phyloP scores from a whole-genome alignment of 1,140 invertebrate genomes.

The Pogonognathellus flavescens region DNA sequence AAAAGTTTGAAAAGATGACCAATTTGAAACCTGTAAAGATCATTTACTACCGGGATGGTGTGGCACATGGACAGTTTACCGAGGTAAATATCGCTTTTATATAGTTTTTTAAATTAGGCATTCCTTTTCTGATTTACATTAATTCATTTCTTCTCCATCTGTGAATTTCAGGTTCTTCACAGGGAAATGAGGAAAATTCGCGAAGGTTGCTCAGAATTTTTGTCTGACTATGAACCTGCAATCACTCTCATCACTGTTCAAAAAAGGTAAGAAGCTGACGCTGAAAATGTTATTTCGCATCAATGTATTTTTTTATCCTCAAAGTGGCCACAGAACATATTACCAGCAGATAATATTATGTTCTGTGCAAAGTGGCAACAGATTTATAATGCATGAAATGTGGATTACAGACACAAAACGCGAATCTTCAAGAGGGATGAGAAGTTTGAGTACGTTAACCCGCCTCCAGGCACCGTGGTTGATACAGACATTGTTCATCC shows the following conservation, averaged over 20 bases:
- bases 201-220: conserved; percentile 76
- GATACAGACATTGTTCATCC: conserved; percentile 87
- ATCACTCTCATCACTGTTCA: conserved; percentile 73
- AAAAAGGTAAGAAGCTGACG: conserved; percentile 69
- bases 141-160: too few species aligned
- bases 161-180: conserved; percentile 72
- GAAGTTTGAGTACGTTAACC: conserved; percentile 81
- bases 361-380: too few species aligned
- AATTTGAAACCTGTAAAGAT: conserved; percentile 68
- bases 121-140: too few species aligned
- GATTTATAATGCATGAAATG: too few species aligned
- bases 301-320: neutral
- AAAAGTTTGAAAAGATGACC: conserved; percentile 61
- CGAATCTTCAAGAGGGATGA: conserved; percentile 83
- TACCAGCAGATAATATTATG: too few species aligned
- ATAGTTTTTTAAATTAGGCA: too few species aligned
- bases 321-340: too few species aligned
- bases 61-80: conserved; percentile 71
- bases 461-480: conserved; percentile 86
- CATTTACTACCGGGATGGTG: conserved; percentile 72
- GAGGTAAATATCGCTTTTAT: too few species aligned
- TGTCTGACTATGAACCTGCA: conserved; percentile 73
- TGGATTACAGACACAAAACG: conserved; percentile 72
- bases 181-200: conserved; percentile 79
- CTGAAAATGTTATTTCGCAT: neutral